These are phyloP conservation scores for Patella depressa DNA, from an alignment of 2,888 invertebrate species.

Conservation along the genomic window DNA sequence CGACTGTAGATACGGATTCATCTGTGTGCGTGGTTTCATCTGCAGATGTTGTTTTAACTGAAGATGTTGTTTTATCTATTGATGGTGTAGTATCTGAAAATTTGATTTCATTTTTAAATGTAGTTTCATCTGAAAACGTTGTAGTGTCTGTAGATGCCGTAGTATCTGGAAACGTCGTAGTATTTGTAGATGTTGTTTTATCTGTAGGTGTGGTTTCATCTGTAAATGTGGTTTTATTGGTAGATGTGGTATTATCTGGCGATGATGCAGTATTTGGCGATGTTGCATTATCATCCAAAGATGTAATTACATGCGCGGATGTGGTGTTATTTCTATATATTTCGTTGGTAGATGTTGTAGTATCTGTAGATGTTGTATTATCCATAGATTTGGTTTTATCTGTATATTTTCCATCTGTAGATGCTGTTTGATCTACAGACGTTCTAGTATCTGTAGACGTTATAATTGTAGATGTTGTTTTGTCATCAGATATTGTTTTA, in stretches of 20 bases:
- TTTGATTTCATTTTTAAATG: background rate
- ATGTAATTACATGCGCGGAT: background rate
- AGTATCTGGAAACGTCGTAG: background rate
- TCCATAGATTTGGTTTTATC: background rate
- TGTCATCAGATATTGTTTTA: background rate
- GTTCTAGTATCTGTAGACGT: background rate
- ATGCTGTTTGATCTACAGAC: background rate
- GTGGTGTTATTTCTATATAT: background rate
- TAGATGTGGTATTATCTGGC: background rate
- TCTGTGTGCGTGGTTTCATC: background rate
- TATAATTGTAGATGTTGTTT: background rate
- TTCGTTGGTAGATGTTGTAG: background rate
- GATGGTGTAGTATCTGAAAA: background rate
- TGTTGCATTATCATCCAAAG: background rate
- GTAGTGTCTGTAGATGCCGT: background rate
- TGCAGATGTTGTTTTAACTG: background rate
- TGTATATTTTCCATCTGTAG: background rate
- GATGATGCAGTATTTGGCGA: background rate
- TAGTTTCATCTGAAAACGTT: background rate
- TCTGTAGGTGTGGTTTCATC: background rate
- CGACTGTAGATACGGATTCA: background rate
- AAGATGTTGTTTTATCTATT: background rate
- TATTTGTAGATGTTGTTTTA: background rate
- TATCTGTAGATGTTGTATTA: background rate
- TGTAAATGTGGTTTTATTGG: background rate